Percentiles rank a stretch among this genome's conserved stretches.
phyloP scores from a whole-genome alignment of 2,113 vertebrate species.

The Chrysemys picta region DNA sequence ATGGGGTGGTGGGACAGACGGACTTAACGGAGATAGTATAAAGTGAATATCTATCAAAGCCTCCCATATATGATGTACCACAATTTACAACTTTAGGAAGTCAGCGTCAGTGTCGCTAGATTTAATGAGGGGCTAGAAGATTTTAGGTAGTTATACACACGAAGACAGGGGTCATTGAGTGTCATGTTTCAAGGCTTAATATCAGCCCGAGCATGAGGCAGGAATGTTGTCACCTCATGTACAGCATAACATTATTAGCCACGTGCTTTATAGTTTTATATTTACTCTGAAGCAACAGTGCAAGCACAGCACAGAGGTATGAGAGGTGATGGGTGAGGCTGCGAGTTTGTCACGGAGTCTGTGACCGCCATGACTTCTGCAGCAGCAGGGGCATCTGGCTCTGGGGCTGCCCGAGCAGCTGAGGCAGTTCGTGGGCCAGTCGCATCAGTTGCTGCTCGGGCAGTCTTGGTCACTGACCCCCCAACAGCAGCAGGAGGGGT shows the following conservation, averaged over 20 bases:
- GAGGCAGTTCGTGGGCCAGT: too few species aligned
- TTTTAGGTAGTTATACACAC: neutral
- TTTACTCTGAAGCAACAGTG: neutral
- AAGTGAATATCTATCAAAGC: neutral
- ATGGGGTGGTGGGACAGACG: neutral
- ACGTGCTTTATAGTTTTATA: neutral
- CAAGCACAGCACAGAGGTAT: neutral
- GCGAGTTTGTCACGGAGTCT: too few species aligned
- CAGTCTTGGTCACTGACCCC: too few species aligned
- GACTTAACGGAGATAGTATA: neutral
- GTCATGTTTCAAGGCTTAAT: neutral
- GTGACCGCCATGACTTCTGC: too few species aligned
- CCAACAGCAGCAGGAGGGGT: too few species aligned
- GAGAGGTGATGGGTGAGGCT: neutral
- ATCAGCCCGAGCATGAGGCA: fast-evolving
- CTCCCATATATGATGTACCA: neutral
- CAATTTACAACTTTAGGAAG: neutral
- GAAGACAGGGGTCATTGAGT: neutral
- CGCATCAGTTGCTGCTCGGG: too few species aligned
- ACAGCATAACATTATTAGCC: neutral
- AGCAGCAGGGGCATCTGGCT: too few species aligned
- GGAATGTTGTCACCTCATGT: neutral
- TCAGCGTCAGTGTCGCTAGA: neutral
- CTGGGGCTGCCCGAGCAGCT: too few species aligned
- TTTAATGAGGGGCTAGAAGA: neutral